Percentiles rank a stretch among this genome's conserved stretches.
Evolutionary conservation across 1,140 invertebrate species (phyloP).

Genomic region (Antheraea mylitta): DNA sequence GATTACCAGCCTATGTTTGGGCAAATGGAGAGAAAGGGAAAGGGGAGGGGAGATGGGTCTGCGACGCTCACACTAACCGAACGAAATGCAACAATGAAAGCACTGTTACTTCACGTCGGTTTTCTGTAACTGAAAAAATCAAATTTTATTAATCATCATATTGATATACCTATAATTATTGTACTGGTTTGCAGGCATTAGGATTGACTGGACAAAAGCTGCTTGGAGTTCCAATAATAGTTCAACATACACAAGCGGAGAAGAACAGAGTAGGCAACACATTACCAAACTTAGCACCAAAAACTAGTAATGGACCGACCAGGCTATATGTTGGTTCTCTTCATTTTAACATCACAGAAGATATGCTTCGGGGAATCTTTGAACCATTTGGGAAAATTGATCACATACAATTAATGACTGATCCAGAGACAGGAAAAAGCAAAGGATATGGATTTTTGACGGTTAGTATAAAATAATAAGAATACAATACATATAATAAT

Average conservation of each 20-base stretch:
- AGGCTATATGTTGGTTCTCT: slow-evolving; percentile 98
- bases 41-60: too few species aligned
- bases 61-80: too few species aligned
- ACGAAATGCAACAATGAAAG: too few species aligned
- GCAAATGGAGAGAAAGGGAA: too few species aligned
- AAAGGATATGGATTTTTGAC: slow-evolving; percentile 99
- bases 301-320: slow-evolving; percentile 94
- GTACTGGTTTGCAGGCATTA: slow-evolving; percentile 86
- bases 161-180: too few species aligned
- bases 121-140: too few species aligned
- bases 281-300: slow-evolving; percentile 89
- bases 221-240: slow-evolving; percentile 98
- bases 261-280: slow-evolving; percentile 96
- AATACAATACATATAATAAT: slow-evolving; percentile 8
- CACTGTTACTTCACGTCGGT: too few species aligned
- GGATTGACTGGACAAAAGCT: slow-evolving; percentile 97
- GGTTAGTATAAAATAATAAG: slow-evolving; percentile 81
- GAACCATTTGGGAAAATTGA: slow-evolving; percentile 99
- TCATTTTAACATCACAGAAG: slow-evolving; percentile 99
- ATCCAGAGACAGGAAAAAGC: slow-evolving; percentile 95
- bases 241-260: slow-evolving; percentile 99
- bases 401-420: slow-evolving; percentile 96
- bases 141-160: too few species aligned
- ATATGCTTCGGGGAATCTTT: slow-evolving; percentile 99
- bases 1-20: too few species aligned